Percentiles rank a stretch among this genome's conserved stretches.
These are phyloP conservation scores for Sibirionetta formosa DNA, from an alignment of 2,797 vertebrate genomes.

Conservation along the genomic window DNA sequence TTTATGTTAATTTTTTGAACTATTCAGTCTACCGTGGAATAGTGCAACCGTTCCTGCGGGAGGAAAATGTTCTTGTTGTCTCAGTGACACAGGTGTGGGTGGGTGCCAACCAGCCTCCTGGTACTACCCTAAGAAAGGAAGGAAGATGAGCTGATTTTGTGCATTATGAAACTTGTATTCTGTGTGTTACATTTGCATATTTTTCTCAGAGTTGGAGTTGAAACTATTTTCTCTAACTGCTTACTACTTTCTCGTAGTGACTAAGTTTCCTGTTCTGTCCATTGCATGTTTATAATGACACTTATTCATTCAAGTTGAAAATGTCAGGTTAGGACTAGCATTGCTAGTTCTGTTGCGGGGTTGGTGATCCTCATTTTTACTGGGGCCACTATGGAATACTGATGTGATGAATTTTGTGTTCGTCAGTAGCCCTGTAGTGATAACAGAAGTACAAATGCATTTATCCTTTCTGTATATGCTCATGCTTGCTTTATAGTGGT, in stretches of 20 bases:
- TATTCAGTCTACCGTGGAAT: constrained; percentile 36
- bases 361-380: neutral
- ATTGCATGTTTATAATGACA: neutral
- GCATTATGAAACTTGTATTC: constrained; percentile 61
- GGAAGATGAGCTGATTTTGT: constrained; percentile 2
- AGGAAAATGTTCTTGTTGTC: constrained; percentile 62
- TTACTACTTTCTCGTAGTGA: neutral
- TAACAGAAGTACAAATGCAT: neutral
- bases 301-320: neutral
- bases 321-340: neutral
- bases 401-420: neutral
- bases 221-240: neutral
- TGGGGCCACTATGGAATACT: neutral
- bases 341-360: neutral
- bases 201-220: constrained; percentile 26
- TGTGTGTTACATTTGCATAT: neutral
- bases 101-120: constrained; percentile 56
- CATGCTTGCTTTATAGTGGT: neutral
- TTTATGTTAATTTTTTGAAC: constrained; percentile 54
- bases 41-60: constrained; percentile 47
- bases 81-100: constrained; percentile 62
- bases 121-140: constrained; percentile 33
- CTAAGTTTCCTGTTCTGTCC: neutral
- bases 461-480: neutral
- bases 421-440: neutral